Conservation (phyloP, 2,888 invertebrate genomes). For the Drosophila neonasuta region DNA sequence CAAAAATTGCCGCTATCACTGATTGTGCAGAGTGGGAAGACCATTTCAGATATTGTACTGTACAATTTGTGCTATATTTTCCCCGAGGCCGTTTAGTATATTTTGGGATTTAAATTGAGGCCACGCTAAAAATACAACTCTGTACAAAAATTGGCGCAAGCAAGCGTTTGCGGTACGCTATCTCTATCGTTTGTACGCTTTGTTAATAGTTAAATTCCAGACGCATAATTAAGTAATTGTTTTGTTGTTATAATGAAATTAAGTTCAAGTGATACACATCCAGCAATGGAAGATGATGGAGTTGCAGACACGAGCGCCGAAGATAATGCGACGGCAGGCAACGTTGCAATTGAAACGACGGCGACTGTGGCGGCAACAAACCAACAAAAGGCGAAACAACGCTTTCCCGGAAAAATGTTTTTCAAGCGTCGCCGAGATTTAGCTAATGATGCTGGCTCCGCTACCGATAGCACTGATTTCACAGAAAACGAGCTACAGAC, state of each 20-base stretch:
- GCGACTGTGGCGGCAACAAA: background rate
- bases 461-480: constrained; percentile 37
- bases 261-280: constrained; percentile 30
- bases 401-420: constrained; percentile 19
- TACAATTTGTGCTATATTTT: background rate
- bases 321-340: constrained; percentile 36
- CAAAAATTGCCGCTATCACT: no score
- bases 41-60: no score
- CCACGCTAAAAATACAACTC: constrained; percentile 28
- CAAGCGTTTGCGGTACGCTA: constrained; percentile 44
- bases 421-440: constrained; percentile 18
- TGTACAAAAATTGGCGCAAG: constrained; percentile 56
- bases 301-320: constrained; percentile 3
- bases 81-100: background rate
- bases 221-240: constrained; percentile 31
- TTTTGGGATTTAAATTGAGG: background rate
- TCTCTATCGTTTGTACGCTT: constrained; percentile 22
- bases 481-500: constrained; percentile 36
- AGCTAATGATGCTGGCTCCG: constrained; percentile 28
- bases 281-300: constrained; percentile 22
- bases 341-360: constrained; percentile 3
- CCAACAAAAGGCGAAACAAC: constrained; percentile 14
- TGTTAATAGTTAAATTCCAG: constrained; percentile 19
- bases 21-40: no score
- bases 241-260: constrained; percentile 49